These are phyloP conservation scores for Aphelinus certus DNA, from an alignment of 1,140 invertebrate genomes.

Conservation along the genomic window DNA sequence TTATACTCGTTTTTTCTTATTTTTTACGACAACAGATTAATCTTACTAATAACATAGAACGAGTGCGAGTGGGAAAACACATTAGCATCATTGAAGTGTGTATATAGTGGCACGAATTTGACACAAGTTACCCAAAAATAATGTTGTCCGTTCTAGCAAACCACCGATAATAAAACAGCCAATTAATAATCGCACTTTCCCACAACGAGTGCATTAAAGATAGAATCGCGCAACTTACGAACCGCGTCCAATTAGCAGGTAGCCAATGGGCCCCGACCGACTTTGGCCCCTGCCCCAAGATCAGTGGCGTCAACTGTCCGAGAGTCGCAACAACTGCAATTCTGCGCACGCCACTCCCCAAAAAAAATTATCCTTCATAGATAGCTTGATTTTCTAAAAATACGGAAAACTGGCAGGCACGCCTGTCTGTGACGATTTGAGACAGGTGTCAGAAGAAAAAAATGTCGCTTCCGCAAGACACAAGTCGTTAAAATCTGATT, in stretches of 20 bases:
- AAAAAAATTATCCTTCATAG: too few species aligned
- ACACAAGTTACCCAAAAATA: slow-evolving; percentile 15
- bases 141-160: neutral
- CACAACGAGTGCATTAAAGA: slow-evolving; percentile 1
- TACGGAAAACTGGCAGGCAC: neutral
- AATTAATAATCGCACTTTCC: slow-evolving; percentile 21
- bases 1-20: too few species aligned
- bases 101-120: neutral
- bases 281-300: neutral
- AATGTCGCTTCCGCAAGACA: too few species aligned
- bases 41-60: too few species aligned
- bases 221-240: slow-evolving; percentile 4
- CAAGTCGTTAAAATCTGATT: too few species aligned
- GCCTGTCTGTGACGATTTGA: neutral
- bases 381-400: neutral
- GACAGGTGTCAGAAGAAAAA: slow-evolving; percentile 6
- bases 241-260: slow-evolving; percentile 17
- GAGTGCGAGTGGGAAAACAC: neutral
- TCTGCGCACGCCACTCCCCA: too few species aligned
- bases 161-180: slow-evolving; percentile 2
- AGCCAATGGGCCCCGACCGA: slow-evolving; percentile 4
- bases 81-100: neutral
- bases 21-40: too few species aligned
- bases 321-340: too few species aligned
- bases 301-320: too few species aligned